Base-by-base conservation (phyloP, 1,140 invertebrate genomes). In the Ladona fulva region DNA sequence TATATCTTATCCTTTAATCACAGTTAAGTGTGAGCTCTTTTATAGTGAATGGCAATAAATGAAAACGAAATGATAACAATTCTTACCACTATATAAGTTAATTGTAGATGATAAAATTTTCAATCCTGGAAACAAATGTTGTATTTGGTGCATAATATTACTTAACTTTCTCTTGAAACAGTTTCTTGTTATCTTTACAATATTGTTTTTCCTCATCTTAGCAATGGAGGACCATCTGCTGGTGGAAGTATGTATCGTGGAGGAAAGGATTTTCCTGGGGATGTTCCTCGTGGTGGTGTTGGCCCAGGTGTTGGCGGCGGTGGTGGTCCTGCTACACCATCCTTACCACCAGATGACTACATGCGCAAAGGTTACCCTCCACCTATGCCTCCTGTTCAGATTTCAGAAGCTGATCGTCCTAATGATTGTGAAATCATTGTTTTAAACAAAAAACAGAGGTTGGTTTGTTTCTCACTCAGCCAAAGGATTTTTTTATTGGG, bases 341-440 rank as follows among this genome's bases (percentile, higher is more conserved):
- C 52, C 52, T 6, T 29, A 22, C 24, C 25, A 37, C 75, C 75
- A 7, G 75, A 76, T 25, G 75, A 76, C 25, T 76, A 29, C 19
- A n/a, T n/a, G n/a, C 24, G 25, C 0, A 29, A 76, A 42, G 75
- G 29, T n/a, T 76, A 25, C 11, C 75, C 75, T 37, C 75, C 75
- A 29, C 22, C 52, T 6, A 22, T 66, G 52, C 19, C 42, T 11
- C n/a, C 25, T 6, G 52, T 66, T 66, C 52, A 66, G 14, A 66
- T 66, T 66, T 5, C 52, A 66, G 74, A 75, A 75, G 37, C 24
- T 42, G 89, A 92, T 73, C 87, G 91, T 81, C 79, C 83, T 14
- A 95, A 95, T 85, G 94, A 96, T 82, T 95, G 94, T 85, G 94
- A 95, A 86, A 95, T 96, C 77, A 94, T 96, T 80, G 93, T 94